phyloP scores from a whole-genome alignment of 53 echinoderm and acorn worm species.

The Hippasteria phrygiana region DNA sequence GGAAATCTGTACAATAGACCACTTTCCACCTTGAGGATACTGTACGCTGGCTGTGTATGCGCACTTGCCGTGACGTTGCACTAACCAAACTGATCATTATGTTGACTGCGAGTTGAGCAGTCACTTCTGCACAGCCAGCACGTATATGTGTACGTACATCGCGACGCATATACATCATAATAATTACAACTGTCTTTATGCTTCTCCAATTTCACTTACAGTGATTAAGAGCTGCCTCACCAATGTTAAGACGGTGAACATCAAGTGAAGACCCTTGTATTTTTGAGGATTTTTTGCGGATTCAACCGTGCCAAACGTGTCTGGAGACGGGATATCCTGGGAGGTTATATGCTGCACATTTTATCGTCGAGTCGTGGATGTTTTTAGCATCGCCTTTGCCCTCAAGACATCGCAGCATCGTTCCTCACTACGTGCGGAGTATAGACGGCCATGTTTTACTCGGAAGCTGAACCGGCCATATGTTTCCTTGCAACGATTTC shows the following conservation, averaged over 20 bases:
- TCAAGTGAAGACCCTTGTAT: neutral
- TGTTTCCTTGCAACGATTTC: conserved; percentile 29
- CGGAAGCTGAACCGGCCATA: conserved; percentile 28
- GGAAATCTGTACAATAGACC: too few species aligned
- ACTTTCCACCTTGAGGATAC: too few species aligned
- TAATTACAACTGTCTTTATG: neutral
- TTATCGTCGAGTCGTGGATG: neutral
- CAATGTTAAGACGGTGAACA: neutral
- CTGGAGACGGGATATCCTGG: neutral
- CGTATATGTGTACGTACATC: neutral
- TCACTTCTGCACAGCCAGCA: neutral
- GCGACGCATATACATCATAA: neutral
- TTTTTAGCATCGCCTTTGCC: neutral
- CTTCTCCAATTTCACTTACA: neutral
- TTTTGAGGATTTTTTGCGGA: neutral
- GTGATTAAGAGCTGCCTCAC: neutral
- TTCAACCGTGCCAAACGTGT: neutral
- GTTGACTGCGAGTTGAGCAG: neutral
- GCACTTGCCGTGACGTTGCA: too few species aligned
- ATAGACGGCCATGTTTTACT: conserved; percentile 28
- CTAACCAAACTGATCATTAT: too few species aligned
- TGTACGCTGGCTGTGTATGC: too few species aligned
- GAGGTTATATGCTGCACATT: neutral
- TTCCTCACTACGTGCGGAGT: too few species aligned
- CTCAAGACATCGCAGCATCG: neutral